Percentiles rank a stretch among this genome's conserved stretches.
Conservation (phyloP, 2,113 vertebrate species). For the Tylochromis polylepis region DNA sequence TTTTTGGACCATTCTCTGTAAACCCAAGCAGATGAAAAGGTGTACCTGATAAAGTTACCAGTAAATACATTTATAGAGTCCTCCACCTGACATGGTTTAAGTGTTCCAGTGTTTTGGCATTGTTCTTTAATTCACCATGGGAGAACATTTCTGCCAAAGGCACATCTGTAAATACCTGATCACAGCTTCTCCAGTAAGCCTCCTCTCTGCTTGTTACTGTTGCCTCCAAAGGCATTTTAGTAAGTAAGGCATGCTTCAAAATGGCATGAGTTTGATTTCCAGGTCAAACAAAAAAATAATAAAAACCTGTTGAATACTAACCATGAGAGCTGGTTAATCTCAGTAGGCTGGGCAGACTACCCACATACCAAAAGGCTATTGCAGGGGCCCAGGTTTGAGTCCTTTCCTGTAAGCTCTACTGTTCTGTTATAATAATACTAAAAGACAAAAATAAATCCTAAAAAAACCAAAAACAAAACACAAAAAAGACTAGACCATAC, state of each 20-base stretch:
- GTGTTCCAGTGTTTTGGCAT: neutral
- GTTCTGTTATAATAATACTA: neutral
- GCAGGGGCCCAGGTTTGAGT: neutral
- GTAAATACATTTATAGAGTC: neutral
- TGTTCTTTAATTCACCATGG: neutral
- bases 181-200: neutral
- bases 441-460: neutral
- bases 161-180: neutral
- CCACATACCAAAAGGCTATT: neutral
- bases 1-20: neutral
- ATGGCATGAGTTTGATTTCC: neutral
- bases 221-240: neutral
- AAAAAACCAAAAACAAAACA: neutral
- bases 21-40: neutral
- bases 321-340: neutral
- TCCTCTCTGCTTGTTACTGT: neutral
- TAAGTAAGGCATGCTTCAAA: neutral
- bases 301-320: neutral
- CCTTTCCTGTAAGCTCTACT: neutral
- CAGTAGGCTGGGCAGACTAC: neutral
- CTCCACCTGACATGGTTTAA: neutral
- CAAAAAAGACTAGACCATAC: neutral
- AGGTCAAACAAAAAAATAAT: neutral
- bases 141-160: neutral
- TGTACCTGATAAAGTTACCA: neutral